These are phyloP conservation scores for Oryzias curvinotus DNA, from an alignment of 2,113 vertebrate genomes.

Conservation along the genomic window DNA sequence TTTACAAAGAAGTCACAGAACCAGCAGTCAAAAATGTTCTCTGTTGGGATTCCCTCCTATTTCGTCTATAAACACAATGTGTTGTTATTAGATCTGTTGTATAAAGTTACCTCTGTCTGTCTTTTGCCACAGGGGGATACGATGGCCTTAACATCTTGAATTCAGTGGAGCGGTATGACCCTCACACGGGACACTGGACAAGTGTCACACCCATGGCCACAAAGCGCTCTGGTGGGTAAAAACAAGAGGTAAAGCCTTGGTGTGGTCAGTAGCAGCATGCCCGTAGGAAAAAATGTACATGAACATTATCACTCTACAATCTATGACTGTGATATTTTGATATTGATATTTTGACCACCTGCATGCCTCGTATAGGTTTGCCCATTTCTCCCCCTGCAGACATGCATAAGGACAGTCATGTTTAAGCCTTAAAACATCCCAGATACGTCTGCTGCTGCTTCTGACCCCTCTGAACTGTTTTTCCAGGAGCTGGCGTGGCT, in stretches of 20 bases:
- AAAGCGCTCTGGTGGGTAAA: conserved; percentile 86
- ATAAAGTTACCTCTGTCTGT: background rate
- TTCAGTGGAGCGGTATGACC: conserved; percentile 96
- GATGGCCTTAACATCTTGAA: conserved; percentile 97
- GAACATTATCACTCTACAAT: too few relatives aligned
- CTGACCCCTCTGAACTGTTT: conserved; percentile 6
- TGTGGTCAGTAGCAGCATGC: too few relatives aligned
- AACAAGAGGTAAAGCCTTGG: background rate
- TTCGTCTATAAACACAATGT: too few relatives aligned
- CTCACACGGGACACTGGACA: conserved; percentile 98
- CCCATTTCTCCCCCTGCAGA: too few relatives aligned
- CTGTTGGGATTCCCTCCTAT: too few relatives aligned
- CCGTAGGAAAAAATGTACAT: too few relatives aligned
- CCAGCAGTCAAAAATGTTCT: too few relatives aligned
- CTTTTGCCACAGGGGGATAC: conserved; percentile 85
- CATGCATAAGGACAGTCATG: too few relatives aligned
- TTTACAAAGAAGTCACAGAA: background rate
- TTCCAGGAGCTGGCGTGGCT: conserved; percentile 91
- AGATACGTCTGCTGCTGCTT: background rate
- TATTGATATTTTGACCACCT: too few relatives aligned
- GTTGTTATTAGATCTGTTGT: too few relatives aligned
- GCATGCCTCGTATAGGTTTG: too few relatives aligned
- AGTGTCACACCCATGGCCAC: conserved; percentile 98
- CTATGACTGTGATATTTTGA: too few relatives aligned
- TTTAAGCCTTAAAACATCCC: background rate